phyloP scores from a whole-genome alignment of 2,888 invertebrate genomes.

The Ormia ochracea region DNA sequence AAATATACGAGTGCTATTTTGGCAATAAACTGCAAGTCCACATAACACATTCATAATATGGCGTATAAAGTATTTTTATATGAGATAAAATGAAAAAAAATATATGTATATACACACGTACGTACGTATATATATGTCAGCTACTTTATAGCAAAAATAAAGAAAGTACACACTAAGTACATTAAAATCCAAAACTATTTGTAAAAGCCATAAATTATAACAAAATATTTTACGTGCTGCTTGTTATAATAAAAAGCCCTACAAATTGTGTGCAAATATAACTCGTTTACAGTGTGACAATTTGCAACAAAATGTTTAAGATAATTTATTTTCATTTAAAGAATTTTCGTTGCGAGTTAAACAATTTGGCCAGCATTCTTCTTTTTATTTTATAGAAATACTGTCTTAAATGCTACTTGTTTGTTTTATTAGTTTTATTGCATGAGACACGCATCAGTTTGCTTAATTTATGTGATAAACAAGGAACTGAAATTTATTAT shows the following conservation, averaged over 20 bases:
- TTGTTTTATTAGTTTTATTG: neutral
- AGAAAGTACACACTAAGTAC: neutral
- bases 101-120: neutral
- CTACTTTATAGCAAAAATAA: neutral
- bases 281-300: slow-evolving; percentile 6
- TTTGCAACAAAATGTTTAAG: too few relatives aligned
- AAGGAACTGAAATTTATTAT: neutral
- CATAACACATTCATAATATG: neutral
- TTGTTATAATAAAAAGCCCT: neutral
- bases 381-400: too few relatives aligned
- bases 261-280: slow-evolving; percentile 5
- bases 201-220: slow-evolving; percentile 24
- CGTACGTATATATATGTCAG: neutral
- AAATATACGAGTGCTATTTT: slow-evolving; percentile 11
- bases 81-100: neutral
- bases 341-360: too few relatives aligned
- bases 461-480: neutral
- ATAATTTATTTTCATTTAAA: too few relatives aligned
- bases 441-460: slow-evolving; percentile 13
- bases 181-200: slow-evolving; percentile 32
- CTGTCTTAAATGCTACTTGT: too few relatives aligned
- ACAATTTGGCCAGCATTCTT: too few relatives aligned
- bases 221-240: slow-evolving; percentile 26
- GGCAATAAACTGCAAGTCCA: slow-evolving; percentile 1
- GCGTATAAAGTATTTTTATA: neutral